These are phyloP conservation scores for Epistrophe eligans DNA, from an alignment of 2,888 invertebrate species.

Conservation along the genomic window DNA sequence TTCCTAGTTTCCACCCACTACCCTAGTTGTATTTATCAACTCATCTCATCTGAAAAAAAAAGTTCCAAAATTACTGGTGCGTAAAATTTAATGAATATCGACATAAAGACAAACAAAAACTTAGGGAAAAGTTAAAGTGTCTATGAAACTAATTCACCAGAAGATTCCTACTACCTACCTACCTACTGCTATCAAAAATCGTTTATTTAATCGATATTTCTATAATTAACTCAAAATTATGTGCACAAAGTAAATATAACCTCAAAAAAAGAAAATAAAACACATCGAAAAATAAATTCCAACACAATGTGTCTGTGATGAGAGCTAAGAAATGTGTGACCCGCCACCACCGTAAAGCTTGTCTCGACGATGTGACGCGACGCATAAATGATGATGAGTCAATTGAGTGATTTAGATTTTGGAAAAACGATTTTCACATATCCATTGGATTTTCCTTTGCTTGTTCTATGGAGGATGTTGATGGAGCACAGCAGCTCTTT, in stretches of 20 bases:
- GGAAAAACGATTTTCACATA: slow-evolving; percentile 23
- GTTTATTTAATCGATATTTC: slow-evolving; percentile 16
- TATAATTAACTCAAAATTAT: slow-evolving; percentile 21
- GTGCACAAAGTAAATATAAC: slow-evolving; percentile 3
- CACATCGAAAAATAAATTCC: background rate
- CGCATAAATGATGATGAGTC: slow-evolving; percentile 30
- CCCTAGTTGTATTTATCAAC: no score
- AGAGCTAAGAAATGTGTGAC: background rate
- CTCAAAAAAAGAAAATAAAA: background rate
- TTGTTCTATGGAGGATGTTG: background rate
- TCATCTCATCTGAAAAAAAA: no score
- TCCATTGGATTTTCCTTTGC: background rate
- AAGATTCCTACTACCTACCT: background rate
- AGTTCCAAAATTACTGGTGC: no score
- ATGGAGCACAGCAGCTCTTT: background rate
- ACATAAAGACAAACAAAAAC: no score
- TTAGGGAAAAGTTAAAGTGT: background rate
- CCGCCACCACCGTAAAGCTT: background rate
- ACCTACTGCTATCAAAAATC: background rate
- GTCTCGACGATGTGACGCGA: slow-evolving; percentile 29
- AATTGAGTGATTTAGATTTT: slow-evolving; percentile 23
- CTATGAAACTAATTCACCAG: background rate
- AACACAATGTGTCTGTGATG: background rate
- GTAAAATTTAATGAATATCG: no score
- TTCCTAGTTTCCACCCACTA: no score